Evolutionary conservation across 92 coral and sea anemone genomes (phyloP), one percentile per base, ranked within the genome.

Genomic region (Siderastrea siderea): DNA sequence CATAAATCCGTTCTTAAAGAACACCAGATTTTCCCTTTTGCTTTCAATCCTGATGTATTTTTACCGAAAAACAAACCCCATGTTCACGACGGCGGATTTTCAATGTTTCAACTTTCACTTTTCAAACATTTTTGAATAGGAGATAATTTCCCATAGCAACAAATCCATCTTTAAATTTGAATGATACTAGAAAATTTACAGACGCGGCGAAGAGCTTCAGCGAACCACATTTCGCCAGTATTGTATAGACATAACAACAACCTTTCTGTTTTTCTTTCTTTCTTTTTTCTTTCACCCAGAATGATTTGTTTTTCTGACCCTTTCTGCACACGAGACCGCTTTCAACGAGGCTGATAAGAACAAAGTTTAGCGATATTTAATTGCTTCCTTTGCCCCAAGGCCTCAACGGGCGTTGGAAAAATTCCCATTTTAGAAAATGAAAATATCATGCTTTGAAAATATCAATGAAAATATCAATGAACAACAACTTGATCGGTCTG

Each of bases 131-230:
- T 60, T 60, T 59, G 71, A 17, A 48, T 70, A 58, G 51, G 5
- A 45, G 79, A 57, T 9, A 84, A 74, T 67, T 59, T 60, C 19
- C 80, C 63, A 73, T 73, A 59, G 78, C 60, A 84, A 61, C 87
- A 63, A 57, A 46, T 49, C 54, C 50, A 19, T 43, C 75, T 67
- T 61, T 10, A 47, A 60, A 16, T 78, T 19, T 15, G 12, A 48
- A 67, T 12, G 11, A 66, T 17, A 5, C 11, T 7, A 66, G 14
- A 66, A 11, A 65, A 65, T 16, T 65, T 6, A 65, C 11, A 19
- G 19, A 66, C 7, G 46, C 71, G 46, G 11, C 66, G 15, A 15
- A 61, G n/a, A 14, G 38, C 19, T 15, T 61, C 7, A n/a, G 6
- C 2, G 66, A 10, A 26, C 38, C 38, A 7, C 2, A 55, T 55